A percentile compares a stretch with the other conserved stretches of the same genome.
phyloP scores from a whole-genome alignment of 2,888 invertebrate species.

The Stenodera caucasica region DNA sequence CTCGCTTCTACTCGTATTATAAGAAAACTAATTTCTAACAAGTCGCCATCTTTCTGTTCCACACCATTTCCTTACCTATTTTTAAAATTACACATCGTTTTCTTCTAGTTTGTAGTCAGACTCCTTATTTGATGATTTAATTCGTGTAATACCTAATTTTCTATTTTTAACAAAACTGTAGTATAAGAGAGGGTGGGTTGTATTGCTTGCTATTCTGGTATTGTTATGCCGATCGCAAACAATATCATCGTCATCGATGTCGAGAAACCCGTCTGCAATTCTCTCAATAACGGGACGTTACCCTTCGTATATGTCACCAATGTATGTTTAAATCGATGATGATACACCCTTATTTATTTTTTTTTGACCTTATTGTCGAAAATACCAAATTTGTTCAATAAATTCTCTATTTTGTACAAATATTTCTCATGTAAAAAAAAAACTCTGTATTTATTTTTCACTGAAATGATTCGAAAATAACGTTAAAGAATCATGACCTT shows the following conservation, averaged over 20 bases:
- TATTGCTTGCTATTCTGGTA: not conserved
- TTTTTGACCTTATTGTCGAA: not conserved
- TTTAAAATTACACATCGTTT: not conserved
- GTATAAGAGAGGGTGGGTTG: not conserved
- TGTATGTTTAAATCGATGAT: conserved; percentile 47
- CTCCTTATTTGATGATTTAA: not conserved
- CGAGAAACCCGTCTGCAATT: conserved; percentile 37
- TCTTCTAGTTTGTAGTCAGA: not conserved
- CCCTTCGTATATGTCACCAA: conserved; percentile 48
- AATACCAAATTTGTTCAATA: no score
- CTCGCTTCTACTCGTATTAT: not conserved
- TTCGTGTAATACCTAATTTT: not conserved
- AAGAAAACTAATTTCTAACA: not conserved
- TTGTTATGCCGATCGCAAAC: conserved; percentile 21
- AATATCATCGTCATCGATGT: conserved; percentile 36
- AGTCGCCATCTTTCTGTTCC: not conserved
- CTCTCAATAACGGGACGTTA: conserved; percentile 39
- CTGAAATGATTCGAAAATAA: not conserved
- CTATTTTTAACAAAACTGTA: not conserved
- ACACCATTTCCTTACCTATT: not conserved
- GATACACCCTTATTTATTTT: conserved; percentile 16
- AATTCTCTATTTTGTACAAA: no score
- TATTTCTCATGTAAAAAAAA: no score
- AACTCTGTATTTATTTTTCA: no score
- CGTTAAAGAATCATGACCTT: not conserved